Conservation (phyloP, 2,797 vertebrate species). For the Pachyuromys duprasi region DNA sequence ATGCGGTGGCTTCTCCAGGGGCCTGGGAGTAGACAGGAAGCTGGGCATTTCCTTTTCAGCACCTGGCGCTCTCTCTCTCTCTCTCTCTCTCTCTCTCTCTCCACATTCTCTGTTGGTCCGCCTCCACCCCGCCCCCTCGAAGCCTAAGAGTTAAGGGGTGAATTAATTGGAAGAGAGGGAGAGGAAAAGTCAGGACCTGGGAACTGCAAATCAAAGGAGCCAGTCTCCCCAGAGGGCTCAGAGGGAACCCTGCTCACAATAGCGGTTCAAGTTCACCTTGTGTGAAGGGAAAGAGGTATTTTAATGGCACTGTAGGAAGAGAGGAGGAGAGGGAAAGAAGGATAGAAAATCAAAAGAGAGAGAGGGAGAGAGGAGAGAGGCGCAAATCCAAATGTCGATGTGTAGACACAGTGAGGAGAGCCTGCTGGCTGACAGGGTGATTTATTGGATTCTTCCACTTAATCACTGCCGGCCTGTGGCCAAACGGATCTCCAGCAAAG, state of each 20-base stretch:
- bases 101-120: not conserved
- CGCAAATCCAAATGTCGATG: constrained; percentile 93
- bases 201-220: constrained; percentile 76
- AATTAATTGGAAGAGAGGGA: constrained; percentile 73
- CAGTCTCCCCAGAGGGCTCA: constrained; percentile 71
- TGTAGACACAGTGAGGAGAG: constrained; percentile 92
- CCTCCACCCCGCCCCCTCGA: not conserved
- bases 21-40: not conserved
- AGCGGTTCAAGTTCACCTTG: constrained; percentile 86
- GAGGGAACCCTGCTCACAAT: constrained; percentile 68
- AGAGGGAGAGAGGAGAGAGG: constrained; percentile 63
- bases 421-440: constrained; percentile 95
- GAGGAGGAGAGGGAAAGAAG: not conserved
- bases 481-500: constrained; percentile 93
- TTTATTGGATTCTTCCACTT: constrained; percentile 98
- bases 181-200: constrained; percentile 12
- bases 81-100: not conserved
- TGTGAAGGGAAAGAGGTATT: constrained; percentile 76
- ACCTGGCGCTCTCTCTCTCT: constrained; percentile 13
- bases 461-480: constrained; percentile 93
- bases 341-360: constrained; percentile 57
- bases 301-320: constrained; percentile 66
- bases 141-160: constrained; percentile 65
- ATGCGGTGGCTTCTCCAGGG: constrained; percentile 51
- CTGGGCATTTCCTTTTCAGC: constrained; percentile 41